Base-by-base conservation (phyloP, 2,797 vertebrate genomes). In the Phrynocephalus guinanensis region DNA sequence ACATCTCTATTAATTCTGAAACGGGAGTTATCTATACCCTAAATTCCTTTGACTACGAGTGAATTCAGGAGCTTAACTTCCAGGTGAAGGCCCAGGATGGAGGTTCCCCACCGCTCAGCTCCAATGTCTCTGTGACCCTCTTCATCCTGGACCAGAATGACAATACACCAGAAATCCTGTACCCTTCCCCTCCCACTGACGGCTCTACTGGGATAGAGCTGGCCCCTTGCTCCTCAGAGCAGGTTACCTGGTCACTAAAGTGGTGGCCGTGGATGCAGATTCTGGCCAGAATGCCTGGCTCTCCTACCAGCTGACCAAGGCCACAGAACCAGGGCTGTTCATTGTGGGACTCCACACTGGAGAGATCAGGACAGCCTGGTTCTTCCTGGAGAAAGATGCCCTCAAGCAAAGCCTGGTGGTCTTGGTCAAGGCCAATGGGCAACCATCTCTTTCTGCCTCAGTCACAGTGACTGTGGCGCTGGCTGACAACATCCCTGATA, bases 381-480 rank as follows among this genome's bases (percentile, higher is more conserved):
- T 33, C 33, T 33, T 33, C 33, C 33, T 33, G 33, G 33, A 33
- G 33, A 33, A 33, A 11, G 52, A 56, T 11, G 1, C 52, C 52
- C 88, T 95, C 50, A 94, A 91, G 63, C 94, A 95, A 90, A 95
- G 33, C 44, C 68, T 95, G 0, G 88, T 95, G 48, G 92, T 96
- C 94, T 83, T 91, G 0, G 96, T 97, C 81, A 96, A 97, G 92
- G 97, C 98, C 94, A 97, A 97, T 30, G 97, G 97, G 4, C 96
- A 97, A 91, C 97, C 96, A 5, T 94, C 96, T 94, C 96, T 96
- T 83, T 97, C 97, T 1, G 94, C 97, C 77, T 95, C 97, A 0
- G 93, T 96, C 93, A 92, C 88, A 0, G 94, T 97, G 75, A 96
- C 95, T 0, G 93, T 97, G 90, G 96, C 93, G 0, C 86, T 97